These are phyloP conservation scores for Haliclona indistincta DNA, from an alignment of 37 sponge, comb jelly and placozoan genomes.

Conservation along the genomic window DNA sequence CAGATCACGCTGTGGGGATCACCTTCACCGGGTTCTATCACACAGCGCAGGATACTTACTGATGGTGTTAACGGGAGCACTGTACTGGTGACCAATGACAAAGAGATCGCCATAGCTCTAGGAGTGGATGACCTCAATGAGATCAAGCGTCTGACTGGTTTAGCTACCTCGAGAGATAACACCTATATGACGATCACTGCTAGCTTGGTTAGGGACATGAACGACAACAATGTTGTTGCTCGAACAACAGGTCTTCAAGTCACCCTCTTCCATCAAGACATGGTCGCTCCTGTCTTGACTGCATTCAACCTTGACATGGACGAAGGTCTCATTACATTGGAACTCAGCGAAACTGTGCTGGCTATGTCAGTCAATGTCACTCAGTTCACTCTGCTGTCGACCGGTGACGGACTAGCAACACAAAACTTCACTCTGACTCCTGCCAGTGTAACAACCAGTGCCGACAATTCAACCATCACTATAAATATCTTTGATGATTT, in stretches of 20 bases:
- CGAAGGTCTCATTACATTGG: constrained; percentile 42
- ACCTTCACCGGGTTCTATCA: constrained; percentile 1
- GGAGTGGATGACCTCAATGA: constrained; percentile 86
- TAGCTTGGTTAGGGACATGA: constrained; percentile 67
- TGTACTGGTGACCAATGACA: constrained; percentile 16
- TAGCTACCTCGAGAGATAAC: constrained; percentile 45
- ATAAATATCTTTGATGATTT: constrained; percentile 61
- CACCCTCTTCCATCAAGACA: constrained; percentile 54
- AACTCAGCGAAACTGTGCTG: constrained; percentile 81
- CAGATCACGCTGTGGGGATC: constrained; percentile 58
- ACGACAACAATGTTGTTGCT: constrained; percentile 55
- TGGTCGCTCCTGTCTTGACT: constrained; percentile 37
- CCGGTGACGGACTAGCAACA: background rate
- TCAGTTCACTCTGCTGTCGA: constrained; percentile 56
- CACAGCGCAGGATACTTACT: constrained; percentile 24
- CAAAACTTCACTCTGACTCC: constrained; percentile 35
- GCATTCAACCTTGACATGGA: constrained; percentile 68
- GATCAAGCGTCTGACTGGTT: constrained; percentile 66
- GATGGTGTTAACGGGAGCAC: constrained; percentile 32
- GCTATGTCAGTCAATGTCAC: constrained; percentile 64
- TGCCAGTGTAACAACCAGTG: constrained; percentile 22
- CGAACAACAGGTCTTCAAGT: constrained; percentile 33
- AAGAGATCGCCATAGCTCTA: constrained; percentile 47
- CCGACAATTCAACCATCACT: constrained; percentile 44
- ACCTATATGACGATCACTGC: constrained; percentile 54